These are phyloP conservation scores for Drosophila affinis DNA, from an alignment of 2,888 invertebrate species.

Conservation along the genomic window DNA sequence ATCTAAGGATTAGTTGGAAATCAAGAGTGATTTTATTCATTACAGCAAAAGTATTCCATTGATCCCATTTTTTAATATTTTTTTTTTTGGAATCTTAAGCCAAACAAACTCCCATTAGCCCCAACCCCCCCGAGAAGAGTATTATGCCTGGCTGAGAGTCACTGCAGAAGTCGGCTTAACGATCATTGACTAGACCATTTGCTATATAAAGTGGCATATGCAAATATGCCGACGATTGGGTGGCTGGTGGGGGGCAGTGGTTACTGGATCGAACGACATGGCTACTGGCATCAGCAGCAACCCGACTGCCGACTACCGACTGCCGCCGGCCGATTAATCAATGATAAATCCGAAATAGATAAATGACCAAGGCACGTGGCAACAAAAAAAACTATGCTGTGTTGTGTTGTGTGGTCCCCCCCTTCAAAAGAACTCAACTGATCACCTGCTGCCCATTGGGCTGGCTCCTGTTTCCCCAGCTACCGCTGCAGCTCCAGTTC, in stretches of 20 bases:
- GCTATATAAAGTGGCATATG: conserved; percentile 75
- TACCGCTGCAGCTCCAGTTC: neutral
- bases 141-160: conserved; percentile 13
- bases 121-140: conserved; percentile 3
- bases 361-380: conserved; percentile 72
- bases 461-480: conserved; percentile 8
- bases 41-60: too few species aligned
- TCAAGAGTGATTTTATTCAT: too few species aligned
- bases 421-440: conserved; percentile 40
- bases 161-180: conserved; percentile 70
- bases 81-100: neutral
- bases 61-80: too few species aligned
- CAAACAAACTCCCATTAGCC: neutral
- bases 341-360: conserved; percentile 81
- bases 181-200: conserved; percentile 75
- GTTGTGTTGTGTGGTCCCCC: conserved; percentile 68
- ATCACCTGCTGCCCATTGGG: conserved; percentile 61
- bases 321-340: conserved; percentile 75
- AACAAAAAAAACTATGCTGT: conserved; percentile 8
- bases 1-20: neutral
- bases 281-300: conserved; percentile 32
- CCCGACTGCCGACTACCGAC: conserved; percentile 25
- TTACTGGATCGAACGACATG: conserved; percentile 26
- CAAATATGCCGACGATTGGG: conserved; percentile 76
- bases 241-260: conserved; percentile 9